phyloP scores from a whole-genome alignment of 2,888 invertebrate genomes.

The Alitta virens region DNA sequence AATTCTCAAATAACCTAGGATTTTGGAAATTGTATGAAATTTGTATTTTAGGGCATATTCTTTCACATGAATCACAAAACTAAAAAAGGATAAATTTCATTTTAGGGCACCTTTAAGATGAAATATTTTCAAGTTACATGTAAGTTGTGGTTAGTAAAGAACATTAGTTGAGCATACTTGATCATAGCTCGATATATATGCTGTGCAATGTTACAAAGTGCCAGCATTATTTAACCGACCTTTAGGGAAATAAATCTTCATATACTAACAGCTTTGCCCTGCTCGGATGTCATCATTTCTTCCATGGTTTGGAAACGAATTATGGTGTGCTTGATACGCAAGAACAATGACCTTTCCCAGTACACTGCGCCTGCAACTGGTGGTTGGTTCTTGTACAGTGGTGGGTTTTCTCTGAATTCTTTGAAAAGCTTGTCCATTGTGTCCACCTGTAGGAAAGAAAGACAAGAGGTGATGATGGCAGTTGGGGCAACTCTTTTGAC shows the following conservation, averaged over 20 bases:
- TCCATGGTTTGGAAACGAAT: conserved; percentile 75
- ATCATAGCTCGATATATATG: too few relatives aligned
- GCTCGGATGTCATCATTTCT: conserved; percentile 71
- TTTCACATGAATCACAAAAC: too few relatives aligned
- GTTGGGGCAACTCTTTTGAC: too few relatives aligned
- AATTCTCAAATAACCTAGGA: too few relatives aligned
- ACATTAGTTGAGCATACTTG: not conserved
- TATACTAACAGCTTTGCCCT: conserved; percentile 64
- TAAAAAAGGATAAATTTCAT: too few relatives aligned
- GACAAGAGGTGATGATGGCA: too few relatives aligned
- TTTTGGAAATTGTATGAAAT: too few relatives aligned
- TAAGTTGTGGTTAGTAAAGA: not conserved
- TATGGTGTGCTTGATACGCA: conserved; percentile 76
- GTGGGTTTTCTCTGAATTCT: conserved; percentile 62
- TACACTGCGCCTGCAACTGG: conserved; percentile 80
- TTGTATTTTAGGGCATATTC: too few relatives aligned
- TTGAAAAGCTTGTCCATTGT: conserved; percentile 56
- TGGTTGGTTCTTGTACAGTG: conserved; percentile 73
- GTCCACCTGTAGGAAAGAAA: conserved; percentile 66
- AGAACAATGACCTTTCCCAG: conserved; percentile 80
- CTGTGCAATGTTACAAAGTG: too few relatives aligned
- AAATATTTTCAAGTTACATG: too few relatives aligned
- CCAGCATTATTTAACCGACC: too few relatives aligned
- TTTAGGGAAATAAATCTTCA: not conserved
- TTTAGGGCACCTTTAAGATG: too few relatives aligned